phyloP scores from a whole-genome alignment of 2,888 invertebrate species.

The Acholoe squamosa region DNA sequence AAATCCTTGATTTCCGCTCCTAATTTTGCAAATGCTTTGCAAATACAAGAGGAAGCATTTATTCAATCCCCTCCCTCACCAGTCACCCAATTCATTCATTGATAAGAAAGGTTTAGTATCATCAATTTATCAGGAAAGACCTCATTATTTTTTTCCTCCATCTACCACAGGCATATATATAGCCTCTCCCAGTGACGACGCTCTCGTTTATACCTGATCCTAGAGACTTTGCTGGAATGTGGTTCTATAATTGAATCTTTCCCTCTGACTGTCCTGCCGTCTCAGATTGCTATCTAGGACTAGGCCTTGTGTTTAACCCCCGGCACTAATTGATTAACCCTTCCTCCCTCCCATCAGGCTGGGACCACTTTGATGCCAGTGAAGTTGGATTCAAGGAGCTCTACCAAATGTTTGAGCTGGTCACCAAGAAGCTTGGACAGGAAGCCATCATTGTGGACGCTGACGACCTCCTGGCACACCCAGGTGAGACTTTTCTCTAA shows the following conservation, averaged over 20 bases:
- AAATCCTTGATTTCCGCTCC: constrained; percentile 23
- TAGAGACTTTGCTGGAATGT: neutral
- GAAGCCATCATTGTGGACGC: constrained; percentile 74
- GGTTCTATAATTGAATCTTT: neutral
- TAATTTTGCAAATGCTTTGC: constrained; percentile 35
- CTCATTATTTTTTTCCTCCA: neutral
- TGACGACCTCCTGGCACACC: constrained; percentile 73
- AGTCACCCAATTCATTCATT: neutral
- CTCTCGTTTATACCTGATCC: neutral
- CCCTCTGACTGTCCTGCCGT: neutral
- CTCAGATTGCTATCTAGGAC: neutral
- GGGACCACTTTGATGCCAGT: constrained; percentile 72
- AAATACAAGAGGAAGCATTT: neutral
- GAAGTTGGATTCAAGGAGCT: constrained; percentile 74
- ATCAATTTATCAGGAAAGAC: neutral
- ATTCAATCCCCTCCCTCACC: neutral
- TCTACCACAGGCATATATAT: neutral
- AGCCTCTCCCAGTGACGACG: neutral
- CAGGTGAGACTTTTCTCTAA: constrained; percentile 68
- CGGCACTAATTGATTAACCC: neutral
- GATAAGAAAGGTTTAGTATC: neutral
- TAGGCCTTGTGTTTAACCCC: neutral
- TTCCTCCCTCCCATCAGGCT: constrained; percentile 68
- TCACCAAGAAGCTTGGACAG: constrained; percentile 72
- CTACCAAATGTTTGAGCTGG: constrained; percentile 71